Percentiles rank a stretch among this genome's conserved stretches.
Evolutionary conservation across 2,888 invertebrate species (phyloP).

Genomic region (Neoitamus cyanurus): DNA sequence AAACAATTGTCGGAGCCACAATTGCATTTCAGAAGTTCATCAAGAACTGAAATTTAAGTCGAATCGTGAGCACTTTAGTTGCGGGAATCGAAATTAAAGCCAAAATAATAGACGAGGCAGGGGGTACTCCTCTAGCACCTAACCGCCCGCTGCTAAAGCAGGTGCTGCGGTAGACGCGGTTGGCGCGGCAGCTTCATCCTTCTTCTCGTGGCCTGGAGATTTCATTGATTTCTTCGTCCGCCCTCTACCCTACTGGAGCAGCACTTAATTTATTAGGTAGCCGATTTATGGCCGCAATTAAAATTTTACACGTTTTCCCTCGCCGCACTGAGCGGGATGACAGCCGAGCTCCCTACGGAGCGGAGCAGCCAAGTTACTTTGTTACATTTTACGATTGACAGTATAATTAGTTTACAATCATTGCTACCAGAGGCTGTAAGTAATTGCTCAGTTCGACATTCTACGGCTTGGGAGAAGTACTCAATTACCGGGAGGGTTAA

Average conservation of each 20-base stretch:
- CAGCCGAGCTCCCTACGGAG: background rate
- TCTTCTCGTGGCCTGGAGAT: background rate
- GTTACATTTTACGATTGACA: constrained; percentile 16
- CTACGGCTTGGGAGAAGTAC: background rate
- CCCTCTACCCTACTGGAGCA: background rate
- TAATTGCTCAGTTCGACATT: background rate
- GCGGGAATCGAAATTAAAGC: constrained; percentile 43
- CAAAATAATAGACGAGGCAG: background rate
- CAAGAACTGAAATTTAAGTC: constrained; percentile 39
- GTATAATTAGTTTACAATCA: constrained; percentile 10
- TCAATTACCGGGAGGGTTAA: background rate
- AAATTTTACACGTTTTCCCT: constrained; percentile 14
- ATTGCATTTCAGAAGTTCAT: constrained; percentile 44
- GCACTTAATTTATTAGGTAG: constrained; percentile 15
- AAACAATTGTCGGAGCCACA: constrained; percentile 41
- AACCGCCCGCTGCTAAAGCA: background rate
- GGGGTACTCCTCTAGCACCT: background rate
- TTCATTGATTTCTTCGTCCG: constrained; percentile 13
- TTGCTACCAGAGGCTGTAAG: background rate
- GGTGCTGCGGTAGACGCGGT: background rate
- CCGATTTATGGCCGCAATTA: constrained; percentile 27
- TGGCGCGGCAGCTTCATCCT: background rate
- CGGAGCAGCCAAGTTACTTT: background rate
- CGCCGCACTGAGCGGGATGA: background rate
- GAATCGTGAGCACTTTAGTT: constrained; percentile 39